A percentile compares a stretch with the other conserved stretches of the same genome.
Conservation (phyloP, 2,113 vertebrate species). For the Triplophysa dalaica region DNA sequence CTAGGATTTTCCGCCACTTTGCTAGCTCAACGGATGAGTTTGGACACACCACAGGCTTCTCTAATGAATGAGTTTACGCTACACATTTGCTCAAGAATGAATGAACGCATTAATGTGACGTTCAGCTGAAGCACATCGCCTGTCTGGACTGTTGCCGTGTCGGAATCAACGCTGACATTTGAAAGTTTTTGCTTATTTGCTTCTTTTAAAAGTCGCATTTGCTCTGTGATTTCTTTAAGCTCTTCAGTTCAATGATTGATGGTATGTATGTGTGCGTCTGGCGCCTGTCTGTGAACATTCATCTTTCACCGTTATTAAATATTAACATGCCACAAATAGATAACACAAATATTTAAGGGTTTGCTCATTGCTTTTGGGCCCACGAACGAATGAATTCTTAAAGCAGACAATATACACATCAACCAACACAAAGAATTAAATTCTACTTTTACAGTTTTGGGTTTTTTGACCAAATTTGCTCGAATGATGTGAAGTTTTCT, state of each 20-base stretch:
- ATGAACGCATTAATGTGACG: conserved; percentile 20
- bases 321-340: background rate
- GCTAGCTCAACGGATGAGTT: conserved; percentile 2
- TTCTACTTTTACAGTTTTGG: too few relatives aligned
- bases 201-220: background rate
- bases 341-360: too few relatives aligned
- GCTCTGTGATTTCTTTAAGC: background rate
- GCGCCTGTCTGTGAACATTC: background rate
- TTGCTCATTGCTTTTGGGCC: background rate
- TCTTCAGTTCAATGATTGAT: background rate
- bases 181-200: conserved; percentile 6
- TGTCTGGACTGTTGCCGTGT: background rate
- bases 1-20: conserved; percentile 30
- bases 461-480: too few relatives aligned
- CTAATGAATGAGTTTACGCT: background rate
- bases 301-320: conserved; percentile 10
- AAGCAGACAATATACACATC: too few relatives aligned
- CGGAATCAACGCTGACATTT: background rate
- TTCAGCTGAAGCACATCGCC: background rate
- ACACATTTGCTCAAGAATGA: conserved; percentile 30
- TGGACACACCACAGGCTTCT: background rate
- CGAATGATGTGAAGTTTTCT: too few relatives aligned
- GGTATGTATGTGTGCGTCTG: background rate
- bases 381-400: too few relatives aligned
- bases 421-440: too few relatives aligned